Conservation (phyloP, 2,797 vertebrate species). For the Rhynchotus rufescens region DNA sequence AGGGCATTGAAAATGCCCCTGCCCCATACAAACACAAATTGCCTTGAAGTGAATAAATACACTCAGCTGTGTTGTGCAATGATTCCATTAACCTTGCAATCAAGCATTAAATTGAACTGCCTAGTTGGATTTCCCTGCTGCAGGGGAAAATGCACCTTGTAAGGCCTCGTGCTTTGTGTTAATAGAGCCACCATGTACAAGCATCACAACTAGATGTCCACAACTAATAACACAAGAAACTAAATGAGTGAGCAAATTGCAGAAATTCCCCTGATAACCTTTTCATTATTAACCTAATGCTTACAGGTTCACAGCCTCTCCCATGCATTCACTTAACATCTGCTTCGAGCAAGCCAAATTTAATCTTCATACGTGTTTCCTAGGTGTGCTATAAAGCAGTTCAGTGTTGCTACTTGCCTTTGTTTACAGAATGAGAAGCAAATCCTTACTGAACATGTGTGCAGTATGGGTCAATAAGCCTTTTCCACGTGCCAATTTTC, state of each 20-base stretch:
- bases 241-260: constrained; percentile 62
- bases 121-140: constrained; percentile 57
- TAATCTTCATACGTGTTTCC: background rate
- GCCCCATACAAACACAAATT: constrained; percentile 20
- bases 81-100: constrained; percentile 75
- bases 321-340: background rate
- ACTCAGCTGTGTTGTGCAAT: constrained; percentile 68
- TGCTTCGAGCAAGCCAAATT: constrained; percentile 7
- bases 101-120: constrained; percentile 78
- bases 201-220: constrained; percentile 27
- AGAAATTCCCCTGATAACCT: constrained; percentile 66
- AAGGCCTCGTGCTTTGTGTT: constrained; percentile 63
- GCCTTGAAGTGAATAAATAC: constrained; percentile 30
- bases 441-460: background rate
- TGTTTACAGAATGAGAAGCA: background rate
- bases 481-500: background rate
- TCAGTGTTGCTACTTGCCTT: background rate
- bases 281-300: constrained; percentile 27
- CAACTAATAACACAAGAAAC: constrained; percentile 66
- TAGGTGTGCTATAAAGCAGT: background rate
- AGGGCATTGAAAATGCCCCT: background rate
- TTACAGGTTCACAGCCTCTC: background rate
- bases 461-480: background rate
- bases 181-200: constrained; percentile 63
- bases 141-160: constrained; percentile 55